A percentile compares a stretch with the other conserved stretches of the same genome.
Conservation (phyloP, 2,113 vertebrate genomes). For the Oncorhynchus masou region DNA sequence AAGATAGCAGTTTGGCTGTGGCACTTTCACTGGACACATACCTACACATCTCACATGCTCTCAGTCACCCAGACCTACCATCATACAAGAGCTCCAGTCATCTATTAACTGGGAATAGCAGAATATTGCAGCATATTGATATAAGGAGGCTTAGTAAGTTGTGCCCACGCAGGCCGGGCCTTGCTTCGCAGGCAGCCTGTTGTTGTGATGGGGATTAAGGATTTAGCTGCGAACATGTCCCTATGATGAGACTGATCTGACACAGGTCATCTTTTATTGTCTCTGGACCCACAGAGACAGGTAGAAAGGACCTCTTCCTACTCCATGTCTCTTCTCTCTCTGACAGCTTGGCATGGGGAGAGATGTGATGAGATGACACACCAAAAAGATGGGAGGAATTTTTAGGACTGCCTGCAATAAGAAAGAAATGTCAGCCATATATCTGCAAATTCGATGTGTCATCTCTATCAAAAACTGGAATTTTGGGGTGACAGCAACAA, state of each 20-base stretch:
- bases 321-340: constrained; percentile 7
- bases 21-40: constrained; percentile 7
- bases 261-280: constrained; percentile 43
- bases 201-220: constrained; percentile 53
- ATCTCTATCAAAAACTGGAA: too few species aligned
- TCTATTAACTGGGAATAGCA: constrained; percentile 38
- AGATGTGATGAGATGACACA: not conserved
- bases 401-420: too few species aligned
- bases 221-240: constrained; percentile 49
- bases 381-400: too few species aligned
- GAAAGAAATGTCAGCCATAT: too few species aligned
- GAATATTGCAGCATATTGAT: constrained; percentile 52
- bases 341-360: constrained; percentile 2
- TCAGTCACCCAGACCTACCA: not conserved
- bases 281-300: too few species aligned
- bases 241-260: constrained; percentile 61
- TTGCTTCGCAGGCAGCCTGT: not conserved
- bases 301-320: not conserved
- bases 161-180: constrained; percentile 9
- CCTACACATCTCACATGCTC: constrained; percentile 9
- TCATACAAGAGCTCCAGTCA: constrained; percentile 23
- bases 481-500: too few species aligned
- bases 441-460: too few species aligned
- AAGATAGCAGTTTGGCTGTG: not conserved
- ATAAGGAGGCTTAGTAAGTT: constrained; percentile 45